Conservation (phyloP, 2,888 invertebrate genomes). For the Gisinianus flammeolus region DNA sequence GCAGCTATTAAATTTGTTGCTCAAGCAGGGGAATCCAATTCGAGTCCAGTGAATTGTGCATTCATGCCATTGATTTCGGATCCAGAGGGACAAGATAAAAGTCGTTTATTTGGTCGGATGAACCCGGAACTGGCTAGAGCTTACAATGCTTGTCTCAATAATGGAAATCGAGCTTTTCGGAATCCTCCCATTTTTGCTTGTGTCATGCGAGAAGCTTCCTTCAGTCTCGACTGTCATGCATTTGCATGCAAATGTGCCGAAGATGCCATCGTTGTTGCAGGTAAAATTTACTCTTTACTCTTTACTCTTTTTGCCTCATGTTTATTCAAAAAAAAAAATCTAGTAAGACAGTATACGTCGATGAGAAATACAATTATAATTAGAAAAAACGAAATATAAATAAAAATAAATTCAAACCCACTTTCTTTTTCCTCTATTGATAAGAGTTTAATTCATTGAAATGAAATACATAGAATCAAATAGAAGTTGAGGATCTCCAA, state of each 20-base stretch:
- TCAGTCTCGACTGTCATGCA: constrained; percentile 86
- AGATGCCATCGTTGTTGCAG: constrained; percentile 87
- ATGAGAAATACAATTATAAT: no score
- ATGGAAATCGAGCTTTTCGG: constrained; percentile 59
- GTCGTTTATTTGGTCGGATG: constrained; percentile 55
- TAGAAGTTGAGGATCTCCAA: no score
- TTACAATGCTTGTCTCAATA: constrained; percentile 35
- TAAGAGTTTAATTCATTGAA: no score
- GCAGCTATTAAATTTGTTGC: constrained; percentile 86
- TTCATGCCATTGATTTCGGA: constrained; percentile 85
- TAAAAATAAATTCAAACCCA: no score
- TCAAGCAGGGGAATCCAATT: constrained; percentile 41
- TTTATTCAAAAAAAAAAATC: no score
- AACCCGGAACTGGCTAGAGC: constrained; percentile 50
- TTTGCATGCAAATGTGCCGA: constrained; percentile 88
- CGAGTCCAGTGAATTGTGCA: constrained; percentile 68
- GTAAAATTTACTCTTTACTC: no score
- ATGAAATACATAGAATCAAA: no score
- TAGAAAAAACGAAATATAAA: no score
- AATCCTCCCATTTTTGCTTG: constrained; percentile 74
- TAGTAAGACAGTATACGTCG: no score
- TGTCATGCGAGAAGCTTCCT: constrained; percentile 80
- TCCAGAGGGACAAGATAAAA: constrained; percentile 63
- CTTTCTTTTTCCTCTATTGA: no score
- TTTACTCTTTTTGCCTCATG: background rate